phyloP scores from a whole-genome alignment of 2,113 vertebrate genomes.

The Hydrochoerus hydrochaeris region DNA sequence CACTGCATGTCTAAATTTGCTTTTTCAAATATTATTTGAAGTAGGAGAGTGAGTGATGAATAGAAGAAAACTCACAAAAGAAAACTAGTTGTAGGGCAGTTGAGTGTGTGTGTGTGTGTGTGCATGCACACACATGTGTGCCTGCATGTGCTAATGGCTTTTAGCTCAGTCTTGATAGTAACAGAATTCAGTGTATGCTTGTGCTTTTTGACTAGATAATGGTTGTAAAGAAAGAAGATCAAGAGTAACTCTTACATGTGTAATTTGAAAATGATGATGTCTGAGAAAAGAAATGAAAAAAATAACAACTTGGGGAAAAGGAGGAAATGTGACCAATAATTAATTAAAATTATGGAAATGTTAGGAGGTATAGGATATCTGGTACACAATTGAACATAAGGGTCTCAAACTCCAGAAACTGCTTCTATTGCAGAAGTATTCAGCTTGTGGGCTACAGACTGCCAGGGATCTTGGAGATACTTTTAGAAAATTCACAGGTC shows the following conservation, averaged over 20 bases:
- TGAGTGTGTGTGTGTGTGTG: not conserved
- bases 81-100: not conserved
- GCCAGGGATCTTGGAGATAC: not conserved
- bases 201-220: not conserved
- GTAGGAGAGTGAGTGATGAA: not conserved
- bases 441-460: not conserved
- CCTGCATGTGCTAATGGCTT: not conserved
- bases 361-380: not conserved
- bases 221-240: not conserved
- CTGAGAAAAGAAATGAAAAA: not conserved
- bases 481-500: not conserved
- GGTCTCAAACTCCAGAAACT: not conserved
- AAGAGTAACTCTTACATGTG: not conserved
- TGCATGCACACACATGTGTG: not conserved
- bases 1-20: not conserved
- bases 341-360: not conserved
- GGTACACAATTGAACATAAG: not conserved
- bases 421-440: not conserved
- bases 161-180: not conserved
- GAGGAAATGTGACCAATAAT: not conserved
- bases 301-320: not conserved
- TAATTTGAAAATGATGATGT: not conserved
- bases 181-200: not conserved
- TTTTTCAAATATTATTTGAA: not conserved
- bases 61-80: not conserved